Evolutionary conservation across 2,797 vertebrate genomes (phyloP).

Genomic region (Cyclopterus lumpus): DNA sequence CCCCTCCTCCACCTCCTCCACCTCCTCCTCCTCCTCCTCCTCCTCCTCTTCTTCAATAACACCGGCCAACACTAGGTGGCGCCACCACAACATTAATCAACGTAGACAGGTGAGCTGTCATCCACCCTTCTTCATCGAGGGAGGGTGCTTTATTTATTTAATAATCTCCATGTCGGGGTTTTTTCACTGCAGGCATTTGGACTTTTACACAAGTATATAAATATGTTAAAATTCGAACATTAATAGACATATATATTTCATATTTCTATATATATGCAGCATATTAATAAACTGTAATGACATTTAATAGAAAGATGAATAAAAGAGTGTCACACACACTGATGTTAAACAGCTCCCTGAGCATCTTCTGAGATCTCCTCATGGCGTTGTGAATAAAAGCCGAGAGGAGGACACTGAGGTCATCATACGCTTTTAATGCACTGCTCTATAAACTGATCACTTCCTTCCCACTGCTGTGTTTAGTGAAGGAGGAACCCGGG

Average conservation of each 20-base stretch:
- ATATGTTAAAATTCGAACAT: neutral
- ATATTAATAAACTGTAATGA: neutral
- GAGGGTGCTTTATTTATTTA: neutral
- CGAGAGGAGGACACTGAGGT: conserved; percentile 21
- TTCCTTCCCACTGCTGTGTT: conserved; percentile 65
- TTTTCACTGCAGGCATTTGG: neutral
- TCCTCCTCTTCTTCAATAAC: neutral
- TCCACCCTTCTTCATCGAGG: neutral
- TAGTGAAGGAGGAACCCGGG: conserved; percentile 35
- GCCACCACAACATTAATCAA: conserved; percentile 22
- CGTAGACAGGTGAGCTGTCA: neutral
- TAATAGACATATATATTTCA: neutral
- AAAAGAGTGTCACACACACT: neutral
- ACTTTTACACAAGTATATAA: neutral
- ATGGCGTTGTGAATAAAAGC: neutral
- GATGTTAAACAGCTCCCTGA: neutral
- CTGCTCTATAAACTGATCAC: conserved; percentile 46
- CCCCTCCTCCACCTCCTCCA: neutral
- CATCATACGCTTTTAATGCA: conserved; percentile 47
- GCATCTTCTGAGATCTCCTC: neutral
- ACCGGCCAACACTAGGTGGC: conserved; percentile 53
- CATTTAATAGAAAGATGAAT: too few species aligned
- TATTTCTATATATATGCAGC: neutral
- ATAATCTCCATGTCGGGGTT: neutral
- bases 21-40: neutral